Percentiles rank a stretch among this genome's conserved stretches.
Evolutionary conservation across 1,140 invertebrate species (phyloP).

Genomic region (Nixonia krombeini): DNA sequence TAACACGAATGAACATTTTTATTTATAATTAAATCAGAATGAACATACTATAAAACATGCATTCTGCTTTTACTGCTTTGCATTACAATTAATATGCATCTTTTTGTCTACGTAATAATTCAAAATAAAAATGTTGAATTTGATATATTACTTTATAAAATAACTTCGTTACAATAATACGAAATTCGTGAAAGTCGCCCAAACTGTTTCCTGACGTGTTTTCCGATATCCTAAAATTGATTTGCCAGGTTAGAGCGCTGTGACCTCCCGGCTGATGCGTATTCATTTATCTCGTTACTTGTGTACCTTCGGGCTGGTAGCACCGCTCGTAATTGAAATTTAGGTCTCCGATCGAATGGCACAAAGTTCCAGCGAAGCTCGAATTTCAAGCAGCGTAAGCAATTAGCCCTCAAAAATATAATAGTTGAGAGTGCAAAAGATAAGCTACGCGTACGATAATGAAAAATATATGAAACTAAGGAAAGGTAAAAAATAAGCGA

Average conservation of each 20-base stretch:
- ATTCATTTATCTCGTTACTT: slow-evolving; percentile 38
- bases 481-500: slow-evolving; percentile 20
- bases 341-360: slow-evolving; percentile 5
- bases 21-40: too few relatives aligned
- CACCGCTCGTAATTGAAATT: slow-evolving; percentile 18
- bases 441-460: slow-evolving; percentile 14
- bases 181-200: too few relatives aligned
- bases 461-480: slow-evolving; percentile 19
- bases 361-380: slow-evolving; percentile 1
- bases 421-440: slow-evolving; percentile 36
- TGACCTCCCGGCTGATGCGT: slow-evolving; percentile 20
- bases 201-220: too few relatives aligned
- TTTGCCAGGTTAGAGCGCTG: not conserved
- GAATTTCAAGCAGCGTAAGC: not conserved
- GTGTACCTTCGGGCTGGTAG: slow-evolving; percentile 29
- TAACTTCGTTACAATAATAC: too few relatives aligned
- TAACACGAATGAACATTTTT: too few relatives aligned
- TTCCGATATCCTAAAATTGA: too few relatives aligned
- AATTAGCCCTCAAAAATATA: slow-evolving; percentile 26
- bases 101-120: too few relatives aligned
- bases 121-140: too few relatives aligned
- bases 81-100: too few relatives aligned
- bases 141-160: too few relatives aligned
- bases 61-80: too few relatives aligned
- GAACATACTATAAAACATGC: too few relatives aligned